Conservation (phyloP, 2,797 vertebrate species). For the Eremophila alpestris region DNA sequence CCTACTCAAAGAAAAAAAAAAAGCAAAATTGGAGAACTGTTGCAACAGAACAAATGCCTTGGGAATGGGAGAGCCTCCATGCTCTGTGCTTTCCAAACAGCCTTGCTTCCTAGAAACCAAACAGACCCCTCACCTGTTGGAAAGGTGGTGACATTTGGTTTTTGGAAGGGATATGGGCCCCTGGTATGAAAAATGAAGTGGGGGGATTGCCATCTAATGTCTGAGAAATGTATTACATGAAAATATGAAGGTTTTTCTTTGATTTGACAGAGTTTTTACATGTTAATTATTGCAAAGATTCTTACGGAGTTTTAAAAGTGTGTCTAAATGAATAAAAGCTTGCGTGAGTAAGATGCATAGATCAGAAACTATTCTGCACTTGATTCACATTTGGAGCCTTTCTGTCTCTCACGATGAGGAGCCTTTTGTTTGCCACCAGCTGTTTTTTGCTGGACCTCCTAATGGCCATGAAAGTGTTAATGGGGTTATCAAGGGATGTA, state of each 20-base stretch:
- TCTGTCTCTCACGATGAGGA: background rate
- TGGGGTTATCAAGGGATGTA: background rate
- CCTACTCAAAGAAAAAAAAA: background rate
- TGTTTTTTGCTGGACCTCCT: background rate
- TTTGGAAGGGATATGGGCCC: conserved; percentile 20
- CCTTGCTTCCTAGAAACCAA: background rate
- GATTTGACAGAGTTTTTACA: conserved; percentile 9
- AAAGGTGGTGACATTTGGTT: background rate
- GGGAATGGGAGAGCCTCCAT: background rate
- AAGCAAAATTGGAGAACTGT: background rate
- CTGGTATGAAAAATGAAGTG: conserved; percentile 47
- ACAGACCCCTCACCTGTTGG: background rate
- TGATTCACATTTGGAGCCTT: background rate
- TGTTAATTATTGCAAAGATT: conserved; percentile 41
- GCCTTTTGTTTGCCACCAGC: background rate
- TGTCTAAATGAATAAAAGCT: conserved; percentile 42
- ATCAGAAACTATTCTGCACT: conserved; percentile 20
- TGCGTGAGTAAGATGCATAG: background rate
- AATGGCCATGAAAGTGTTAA: background rate
- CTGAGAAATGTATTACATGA: conserved; percentile 67
- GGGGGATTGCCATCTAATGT: conserved; percentile 74
- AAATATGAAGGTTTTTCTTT: conserved; percentile 59
- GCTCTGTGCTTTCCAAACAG: background rate
- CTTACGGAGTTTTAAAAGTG: conserved; percentile 8
- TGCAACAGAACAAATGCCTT: background rate